Evolutionary conservation across 2,888 invertebrate species (phyloP).

Genomic region (Sinopyrophorus schimmeli): DNA sequence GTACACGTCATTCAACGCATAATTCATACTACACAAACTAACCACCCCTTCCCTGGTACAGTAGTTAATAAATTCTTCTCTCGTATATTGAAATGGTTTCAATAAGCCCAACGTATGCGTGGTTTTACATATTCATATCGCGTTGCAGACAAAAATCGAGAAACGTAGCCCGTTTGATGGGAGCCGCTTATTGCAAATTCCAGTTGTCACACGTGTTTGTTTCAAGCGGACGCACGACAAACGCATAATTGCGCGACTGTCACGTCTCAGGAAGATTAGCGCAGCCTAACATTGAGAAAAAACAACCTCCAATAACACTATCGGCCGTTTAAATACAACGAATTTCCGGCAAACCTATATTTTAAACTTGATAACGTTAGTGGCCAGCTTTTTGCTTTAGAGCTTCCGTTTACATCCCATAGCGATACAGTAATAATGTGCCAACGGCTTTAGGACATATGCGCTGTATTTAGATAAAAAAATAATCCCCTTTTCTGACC

Average conservation of each 20-base stretch:
- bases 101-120: slow-evolving; percentile 34
- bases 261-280: slow-evolving; percentile 46
- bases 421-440: slow-evolving; percentile 39
- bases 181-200: slow-evolving; percentile 50
- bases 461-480: slow-evolving; percentile 51
- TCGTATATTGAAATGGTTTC: slow-evolving; percentile 35
- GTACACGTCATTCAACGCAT: slow-evolving; percentile 39
- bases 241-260: slow-evolving; percentile 50
- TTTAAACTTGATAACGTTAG: slow-evolving; percentile 37
- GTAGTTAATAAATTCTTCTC: slow-evolving; percentile 35
- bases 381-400: slow-evolving; percentile 27
- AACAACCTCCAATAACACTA: slow-evolving; percentile 28
- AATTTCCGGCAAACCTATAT: slow-evolving; percentile 34
- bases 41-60: slow-evolving; percentile 25
- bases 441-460: slow-evolving; percentile 46
- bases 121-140: slow-evolving; percentile 39
- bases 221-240: slow-evolving; percentile 45
- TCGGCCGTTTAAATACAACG: slow-evolving; percentile 28
- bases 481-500: slow-evolving; percentile 53
- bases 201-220: slow-evolving; percentile 50
- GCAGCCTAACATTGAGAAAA: slow-evolving; percentile 32
- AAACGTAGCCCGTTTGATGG: slow-evolving; percentile 29
- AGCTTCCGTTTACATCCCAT: slow-evolving; percentile 30
- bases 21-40: slow-evolving; percentile 37
- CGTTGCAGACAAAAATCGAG: slow-evolving; percentile 37